These are phyloP conservation scores for Nebria ingens DNA, from an alignment of 1,140 invertebrate genomes.

Conservation along the genomic window DNA sequence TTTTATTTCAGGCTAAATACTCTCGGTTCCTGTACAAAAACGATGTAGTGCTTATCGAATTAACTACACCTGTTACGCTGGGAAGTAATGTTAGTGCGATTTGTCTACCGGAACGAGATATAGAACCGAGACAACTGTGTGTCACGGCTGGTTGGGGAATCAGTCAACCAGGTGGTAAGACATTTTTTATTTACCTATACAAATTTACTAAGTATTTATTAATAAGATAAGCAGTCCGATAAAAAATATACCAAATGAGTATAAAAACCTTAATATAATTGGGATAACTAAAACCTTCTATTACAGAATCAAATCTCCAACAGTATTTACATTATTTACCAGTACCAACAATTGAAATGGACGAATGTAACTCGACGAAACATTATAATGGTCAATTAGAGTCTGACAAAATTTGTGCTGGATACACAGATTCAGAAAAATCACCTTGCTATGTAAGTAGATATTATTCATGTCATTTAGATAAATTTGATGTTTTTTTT, in stretches of 20 bases:
- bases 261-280: too few relatives aligned
- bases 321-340: slow-evolving; percentile 45
- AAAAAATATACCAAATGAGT: too few relatives aligned
- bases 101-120: slow-evolving; percentile 41
- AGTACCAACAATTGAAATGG: slow-evolving; percentile 41
- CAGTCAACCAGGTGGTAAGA: slow-evolving; percentile 35
- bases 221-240: too few relatives aligned
- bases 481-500: slow-evolving; percentile 8
- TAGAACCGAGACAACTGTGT: slow-evolving; percentile 44
- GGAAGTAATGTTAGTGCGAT: slow-evolving; percentile 43
- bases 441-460: slow-evolving; percentile 47
- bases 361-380: slow-evolving; percentile 47
- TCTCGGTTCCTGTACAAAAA: slow-evolving; percentile 48
- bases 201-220: not conserved
- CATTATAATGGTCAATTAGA: slow-evolving; percentile 47
- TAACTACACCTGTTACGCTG: slow-evolving; percentile 41
- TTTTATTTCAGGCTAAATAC: slow-evolving; percentile 42
- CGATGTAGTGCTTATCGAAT: slow-evolving; percentile 45
- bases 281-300: too few relatives aligned
- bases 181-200: not conserved
- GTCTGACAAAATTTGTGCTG: slow-evolving; percentile 46
- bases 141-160: slow-evolving; percentile 50
- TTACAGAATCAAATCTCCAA: slow-evolving; percentile 39
- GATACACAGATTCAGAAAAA: slow-evolving; percentile 43
- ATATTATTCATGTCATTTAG: slow-evolving; percentile 9